A percentile compares a stretch with the other conserved stretches of the same genome.
Evolutionary conservation across 2,797 vertebrate genomes (phyloP).

Genomic region (Chrysolophus pictus): DNA sequence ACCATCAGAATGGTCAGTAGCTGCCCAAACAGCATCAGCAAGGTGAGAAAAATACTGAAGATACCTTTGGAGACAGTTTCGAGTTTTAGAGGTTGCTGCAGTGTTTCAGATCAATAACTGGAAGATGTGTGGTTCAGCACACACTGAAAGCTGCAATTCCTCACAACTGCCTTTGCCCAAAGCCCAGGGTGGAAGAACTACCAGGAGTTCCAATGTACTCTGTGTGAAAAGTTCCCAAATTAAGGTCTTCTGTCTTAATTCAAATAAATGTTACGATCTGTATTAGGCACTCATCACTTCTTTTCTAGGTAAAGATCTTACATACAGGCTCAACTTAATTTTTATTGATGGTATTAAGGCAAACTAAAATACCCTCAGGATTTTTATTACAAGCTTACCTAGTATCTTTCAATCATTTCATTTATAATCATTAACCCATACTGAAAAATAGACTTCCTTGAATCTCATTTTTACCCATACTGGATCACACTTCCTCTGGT

Average conservation of each 20-base stretch:
- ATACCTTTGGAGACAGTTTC: neutral
- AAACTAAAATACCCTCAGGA: neutral
- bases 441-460: neutral
- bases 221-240: neutral
- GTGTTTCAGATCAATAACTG: neutral
- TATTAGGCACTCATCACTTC: neutral
- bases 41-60: neutral
- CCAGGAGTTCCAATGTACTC: neutral
- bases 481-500: neutral
- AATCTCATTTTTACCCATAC: neutral
- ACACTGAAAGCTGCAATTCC: neutral
- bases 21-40: neutral
- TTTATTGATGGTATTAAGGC: neutral
- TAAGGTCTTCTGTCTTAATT: neutral
- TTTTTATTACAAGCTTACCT: neutral
- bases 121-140: neutral
- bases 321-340: neutral
- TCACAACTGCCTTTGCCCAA: neutral
- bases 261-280: neutral
- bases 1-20: neutral
- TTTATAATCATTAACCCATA: neutral
- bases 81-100: neutral
- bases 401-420: neutral
- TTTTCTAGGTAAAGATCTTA: neutral
- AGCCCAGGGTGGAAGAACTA: neutral